Evolutionary conservation across 2,113 vertebrate genomes (phyloP), one percentile per base, ranked within the genome.

Genomic region (Catharus bicknelli): DNA sequence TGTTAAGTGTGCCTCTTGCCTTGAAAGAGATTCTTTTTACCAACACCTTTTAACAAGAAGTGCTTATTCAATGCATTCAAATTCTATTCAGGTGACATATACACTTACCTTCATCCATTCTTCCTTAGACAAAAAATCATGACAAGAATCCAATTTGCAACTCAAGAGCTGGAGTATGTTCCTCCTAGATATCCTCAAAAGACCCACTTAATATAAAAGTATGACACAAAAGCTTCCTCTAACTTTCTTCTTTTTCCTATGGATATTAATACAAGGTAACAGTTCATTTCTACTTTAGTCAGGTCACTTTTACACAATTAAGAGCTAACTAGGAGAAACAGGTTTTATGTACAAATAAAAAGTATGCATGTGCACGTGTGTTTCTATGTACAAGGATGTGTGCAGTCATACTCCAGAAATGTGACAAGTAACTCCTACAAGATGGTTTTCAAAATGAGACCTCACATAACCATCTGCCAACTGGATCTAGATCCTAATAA

Each of bases 291-390:
- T 53, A 8, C 9, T 59, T 86, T 61, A 61, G 22, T 34, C 17
- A 27, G 13, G 13, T 68, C 19, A 18, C 18, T 62, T 91, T 57
- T 57, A 30, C n/a, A 23, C 36, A 72, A 22, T 21, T 51, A 70
- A 62, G n/a, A 90, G 20, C 15, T 45, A 91, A 10, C 10, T 38
- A 77, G 55, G 29, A 72, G n/a, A 48, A 91, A 43, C 16, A 61
- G 2, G 19, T 30, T 77, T 86, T 69, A 67, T 4, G 4, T 11
- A 40, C 16, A 86, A 76, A 69, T 62, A 6, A 47, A 59, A 77
- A 27, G 2, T 3, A 43, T 10, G 18, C 6, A 58, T 0, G 7
- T 17, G 10, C 26, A 29, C 7, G 7, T 2, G 1, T 13, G 7
- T 13, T 16, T 45, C 11, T 50, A 5, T 43, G 45, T 29, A 26